Evolutionary conservation across 2,797 vertebrate species (phyloP).

Genomic region (Melanotaenia boesemani): DNA sequence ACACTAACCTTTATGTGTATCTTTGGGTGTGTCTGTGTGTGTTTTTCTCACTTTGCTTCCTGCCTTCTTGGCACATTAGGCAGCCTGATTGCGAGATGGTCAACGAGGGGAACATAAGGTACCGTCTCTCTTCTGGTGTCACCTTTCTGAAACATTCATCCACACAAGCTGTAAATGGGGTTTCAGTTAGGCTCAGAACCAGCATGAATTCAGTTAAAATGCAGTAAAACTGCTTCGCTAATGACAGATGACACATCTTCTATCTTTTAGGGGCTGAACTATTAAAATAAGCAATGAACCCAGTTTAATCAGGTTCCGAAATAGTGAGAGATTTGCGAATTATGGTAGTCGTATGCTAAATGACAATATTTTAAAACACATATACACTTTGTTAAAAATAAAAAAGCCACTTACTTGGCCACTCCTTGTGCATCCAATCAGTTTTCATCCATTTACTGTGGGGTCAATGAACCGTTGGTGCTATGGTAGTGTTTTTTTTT

Average conservation of each 20-base stretch:
- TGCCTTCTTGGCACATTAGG: conserved; percentile 84
- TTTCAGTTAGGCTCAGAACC: not conserved
- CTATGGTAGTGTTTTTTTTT: too few relatives aligned
- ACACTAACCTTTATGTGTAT: conserved; percentile 60
- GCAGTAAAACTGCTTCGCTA: not conserved
- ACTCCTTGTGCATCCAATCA: not conserved
- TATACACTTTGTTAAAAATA: too few relatives aligned
- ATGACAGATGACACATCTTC: not conserved
- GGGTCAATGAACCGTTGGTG: too few relatives aligned
- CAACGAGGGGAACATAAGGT: conserved; percentile 86
- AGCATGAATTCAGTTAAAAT: not conserved
- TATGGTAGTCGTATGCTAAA: too few relatives aligned
- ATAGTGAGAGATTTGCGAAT: too few relatives aligned
- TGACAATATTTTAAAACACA: too few relatives aligned
- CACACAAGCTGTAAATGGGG: not conserved
- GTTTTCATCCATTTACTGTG: too few relatives aligned
- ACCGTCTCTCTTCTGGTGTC: conserved; percentile 59
- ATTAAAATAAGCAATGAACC: not conserved
- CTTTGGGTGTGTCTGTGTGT: conserved; percentile 17
- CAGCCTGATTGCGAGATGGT: conserved; percentile 85
- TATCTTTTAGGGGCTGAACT: not conserved
- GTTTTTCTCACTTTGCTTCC: conserved; percentile 70
- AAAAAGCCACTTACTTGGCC: too few relatives aligned
- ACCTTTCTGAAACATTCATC: conserved; percentile 25
- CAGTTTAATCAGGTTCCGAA: too few relatives aligned